A percentile compares a stretch with the other conserved stretches of the same genome.
These are phyloP conservation scores for Littorina saxatilis DNA, from an alignment of 1,140 invertebrate species.

Conservation along the genomic window DNA sequence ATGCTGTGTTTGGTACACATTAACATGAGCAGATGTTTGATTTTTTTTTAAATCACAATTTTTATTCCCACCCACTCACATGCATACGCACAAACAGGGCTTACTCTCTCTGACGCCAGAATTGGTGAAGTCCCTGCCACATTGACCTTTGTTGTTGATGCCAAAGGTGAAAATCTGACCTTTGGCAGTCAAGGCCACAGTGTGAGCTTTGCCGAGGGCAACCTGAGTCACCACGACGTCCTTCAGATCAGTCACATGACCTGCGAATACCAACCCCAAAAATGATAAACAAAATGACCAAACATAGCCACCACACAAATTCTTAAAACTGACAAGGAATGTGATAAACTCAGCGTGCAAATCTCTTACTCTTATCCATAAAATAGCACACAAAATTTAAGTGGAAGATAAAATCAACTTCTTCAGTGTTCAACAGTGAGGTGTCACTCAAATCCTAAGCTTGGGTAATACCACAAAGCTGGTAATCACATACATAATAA, in stretches of 20 bases:
- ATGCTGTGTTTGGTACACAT: no score
- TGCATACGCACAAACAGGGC: constrained; percentile 19
- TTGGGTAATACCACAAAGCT: no score
- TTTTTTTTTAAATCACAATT: no score
- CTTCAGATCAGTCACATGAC: constrained; percentile 80
- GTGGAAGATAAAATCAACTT: no score
- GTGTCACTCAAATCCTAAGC: no score
- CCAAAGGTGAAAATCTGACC: constrained; percentile 97
- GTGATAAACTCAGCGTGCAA: neutral
- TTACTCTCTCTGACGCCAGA: constrained; percentile 82
- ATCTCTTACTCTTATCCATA: constrained; percentile 8
- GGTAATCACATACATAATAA: no score
- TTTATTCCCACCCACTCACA: neutral
- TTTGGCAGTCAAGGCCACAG: constrained; percentile 89
- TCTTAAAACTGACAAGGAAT: no score
- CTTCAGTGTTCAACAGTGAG: no score
- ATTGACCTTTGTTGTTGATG: constrained; percentile 98
- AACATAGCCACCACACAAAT: no score
- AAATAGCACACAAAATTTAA: no score
- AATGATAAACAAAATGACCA: no score
- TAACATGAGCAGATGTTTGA: no score
- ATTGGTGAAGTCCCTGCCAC: constrained; percentile 88
- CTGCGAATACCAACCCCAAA: constrained; percentile 62
- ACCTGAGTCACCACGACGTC: constrained; percentile 90
- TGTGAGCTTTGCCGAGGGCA: constrained; percentile 96